Evolutionary conservation across 2,888 invertebrate genomes (phyloP), one percentile per base, ranked within the genome.

Genomic region (Herminia tarsipennalis): DNA sequence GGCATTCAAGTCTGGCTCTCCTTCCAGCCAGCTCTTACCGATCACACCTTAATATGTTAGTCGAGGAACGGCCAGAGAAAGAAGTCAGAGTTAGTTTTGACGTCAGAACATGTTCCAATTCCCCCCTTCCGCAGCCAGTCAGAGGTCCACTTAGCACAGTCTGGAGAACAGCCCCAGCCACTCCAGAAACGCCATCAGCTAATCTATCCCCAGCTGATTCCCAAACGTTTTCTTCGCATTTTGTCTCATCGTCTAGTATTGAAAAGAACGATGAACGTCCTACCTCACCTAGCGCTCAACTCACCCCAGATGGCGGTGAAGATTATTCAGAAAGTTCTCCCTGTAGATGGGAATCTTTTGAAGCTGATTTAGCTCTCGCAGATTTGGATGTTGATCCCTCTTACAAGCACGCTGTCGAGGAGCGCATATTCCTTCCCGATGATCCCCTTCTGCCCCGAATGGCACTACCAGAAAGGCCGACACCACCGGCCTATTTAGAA

Each of bases 181-280:
- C 95, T 2, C 95, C 94, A 5, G 94, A 95, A 65, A 94, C 94
- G 2, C 95, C 95, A 13, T 93, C 94, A 30, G 94, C 95, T 9
- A 94, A 94, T 73, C 90, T 94, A 9, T 93, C 92, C 14, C 81
- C 93, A 55, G 92, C 86, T 32, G 92, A 92, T 63, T 93, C 93
- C 1, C 94, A 94, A 75, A 92, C 93, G 5, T 94, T 94, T 65
- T 94, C 94, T 25, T 94, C 93, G 27, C 93, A 93, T 75, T 94
- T 94, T 69, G 93, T 94, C 4, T 92, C 92, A 1, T 81, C 90
- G 1, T 89, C 88, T 2, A 92, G 92, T 63, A 87, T 92, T 49
- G 92, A 91, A 55, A 86, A 70, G 54, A 86, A 90, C 27, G 85
- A 88, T 50, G 88, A 84, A 32, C 84, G 83, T 16, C 83, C 88